A percentile compares a stretch with the other conserved stretches of the same genome.
These are phyloP conservation scores for Laothoe populi DNA, from an alignment of 2,888 invertebrate genomes.

Conservation along the genomic window DNA sequence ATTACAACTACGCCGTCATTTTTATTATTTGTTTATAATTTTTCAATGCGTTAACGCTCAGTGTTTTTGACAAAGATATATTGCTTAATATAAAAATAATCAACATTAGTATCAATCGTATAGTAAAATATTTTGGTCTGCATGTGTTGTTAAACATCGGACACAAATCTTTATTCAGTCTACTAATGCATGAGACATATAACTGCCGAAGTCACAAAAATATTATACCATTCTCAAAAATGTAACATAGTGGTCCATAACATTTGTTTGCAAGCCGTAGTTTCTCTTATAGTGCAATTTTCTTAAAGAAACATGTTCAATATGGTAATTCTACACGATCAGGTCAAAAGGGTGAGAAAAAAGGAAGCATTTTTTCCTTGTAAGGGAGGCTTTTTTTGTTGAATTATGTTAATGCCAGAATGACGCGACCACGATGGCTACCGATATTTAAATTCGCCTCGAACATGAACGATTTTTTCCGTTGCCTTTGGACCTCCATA, in stretches of 20 bases:
- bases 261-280: slow-evolving; percentile 2
- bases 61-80: too few relatives aligned
- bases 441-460: slow-evolving; percentile 76
- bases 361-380: slow-evolving; percentile 58
- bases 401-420: slow-evolving; percentile 78
- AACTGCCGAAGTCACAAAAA: neutral
- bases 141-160: too few relatives aligned
- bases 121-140: too few relatives aligned
- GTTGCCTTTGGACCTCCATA: slow-evolving; percentile 53
- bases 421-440: slow-evolving; percentile 68
- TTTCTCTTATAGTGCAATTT: slow-evolving; percentile 37
- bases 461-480: slow-evolving; percentile 59
- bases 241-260: neutral
- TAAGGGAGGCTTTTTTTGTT: slow-evolving; percentile 72
- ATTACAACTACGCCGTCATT: too few relatives aligned
- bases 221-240: neutral
- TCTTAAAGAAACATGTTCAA: slow-evolving; percentile 62
- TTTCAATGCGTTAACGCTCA: too few relatives aligned
- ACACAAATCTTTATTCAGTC: neutral
- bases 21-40: too few relatives aligned
- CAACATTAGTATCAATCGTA: too few relatives aligned
- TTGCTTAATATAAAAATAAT: too few relatives aligned
- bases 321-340: slow-evolving; percentile 47
- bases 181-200: neutral
- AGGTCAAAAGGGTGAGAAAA: slow-evolving; percentile 66